Conservation (phyloP, 2,113 vertebrate species). For the Chrysochloris asiatica region DNA sequence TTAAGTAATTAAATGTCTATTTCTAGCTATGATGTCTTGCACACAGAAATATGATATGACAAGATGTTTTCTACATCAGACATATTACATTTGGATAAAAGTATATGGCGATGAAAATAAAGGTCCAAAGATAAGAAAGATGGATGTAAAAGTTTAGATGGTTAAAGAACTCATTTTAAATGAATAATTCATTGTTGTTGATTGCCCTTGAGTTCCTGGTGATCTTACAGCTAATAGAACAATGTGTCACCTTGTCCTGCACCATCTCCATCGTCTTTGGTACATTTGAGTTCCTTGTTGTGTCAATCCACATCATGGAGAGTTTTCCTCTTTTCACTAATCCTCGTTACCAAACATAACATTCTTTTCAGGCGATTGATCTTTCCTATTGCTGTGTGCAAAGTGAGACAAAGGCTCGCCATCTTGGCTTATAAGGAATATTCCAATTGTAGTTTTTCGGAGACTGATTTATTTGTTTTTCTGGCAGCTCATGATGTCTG, state of each 20-base stretch:
- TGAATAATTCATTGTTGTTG: neutral
- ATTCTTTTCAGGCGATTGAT: neutral
- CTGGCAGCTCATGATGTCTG: neutral
- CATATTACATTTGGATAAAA: neutral
- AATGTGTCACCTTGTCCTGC: neutral
- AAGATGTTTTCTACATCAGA: neutral
- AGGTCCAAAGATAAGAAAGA: neutral
- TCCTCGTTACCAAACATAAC: neutral
- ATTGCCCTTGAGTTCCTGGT: neutral
- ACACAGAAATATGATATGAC: neutral
- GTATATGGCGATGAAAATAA: neutral
- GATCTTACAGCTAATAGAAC: neutral
- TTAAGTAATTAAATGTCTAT: neutral
- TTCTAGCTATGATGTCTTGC: neutral
- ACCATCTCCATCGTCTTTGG: neutral
- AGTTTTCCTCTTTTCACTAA: neutral
- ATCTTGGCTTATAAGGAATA: neutral
- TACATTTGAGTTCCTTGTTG: neutral
- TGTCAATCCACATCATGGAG: neutral
- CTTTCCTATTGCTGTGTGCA: neutral
- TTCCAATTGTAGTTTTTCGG: neutral
- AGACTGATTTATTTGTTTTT: neutral
- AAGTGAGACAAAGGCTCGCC: neutral
- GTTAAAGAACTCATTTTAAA: neutral
- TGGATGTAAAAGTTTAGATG: neutral